phyloP scores from a whole-genome alignment of 2,888 invertebrate species.

The Cosmorhoe ocellata region DNA sequence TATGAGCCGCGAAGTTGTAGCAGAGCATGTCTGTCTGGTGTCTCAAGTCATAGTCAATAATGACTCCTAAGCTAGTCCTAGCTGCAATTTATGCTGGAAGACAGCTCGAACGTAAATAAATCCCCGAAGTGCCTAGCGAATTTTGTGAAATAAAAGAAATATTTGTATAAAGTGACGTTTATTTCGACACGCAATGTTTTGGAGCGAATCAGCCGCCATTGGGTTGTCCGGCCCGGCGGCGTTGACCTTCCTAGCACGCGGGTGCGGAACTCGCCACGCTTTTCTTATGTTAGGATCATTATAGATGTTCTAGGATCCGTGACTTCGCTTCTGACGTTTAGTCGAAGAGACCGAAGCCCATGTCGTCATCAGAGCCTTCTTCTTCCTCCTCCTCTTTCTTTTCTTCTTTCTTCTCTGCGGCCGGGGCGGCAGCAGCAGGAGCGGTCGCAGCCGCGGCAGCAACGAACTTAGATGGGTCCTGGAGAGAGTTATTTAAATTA shows the following conservation, averaged over 20 bases:
- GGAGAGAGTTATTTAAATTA: no score
- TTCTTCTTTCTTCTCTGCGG: slow-evolving; percentile 84
- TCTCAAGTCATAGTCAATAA: no score
- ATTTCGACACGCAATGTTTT: slow-evolving; percentile 53
- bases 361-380: slow-evolving; percentile 94
- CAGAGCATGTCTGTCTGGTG: no score
- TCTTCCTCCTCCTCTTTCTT: slow-evolving; percentile 93
- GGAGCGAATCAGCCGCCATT: slow-evolving; percentile 64
- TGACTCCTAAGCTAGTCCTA: no score
- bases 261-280: slow-evolving; percentile 44
- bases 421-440: slow-evolving; percentile 85
- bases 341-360: slow-evolving; percentile 98
- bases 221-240: slow-evolving; percentile 75
- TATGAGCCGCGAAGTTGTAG: no score
- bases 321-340: slow-evolving; percentile 67
- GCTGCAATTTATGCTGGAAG: no score
- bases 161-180: slow-evolving; percentile 47
- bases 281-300: slow-evolving; percentile 13
- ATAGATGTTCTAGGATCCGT: slow-evolving; percentile 16
- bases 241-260: slow-evolving; percentile 43
- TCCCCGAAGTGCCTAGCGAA: no score
- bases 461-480: slow-evolving; percentile 98
- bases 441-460: slow-evolving; percentile 82
- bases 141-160: slow-evolving; percentile 3
- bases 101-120: no score